Evolutionary conservation across 2,797 vertebrate genomes (phyloP).

Genomic region (Ambastaia sidthimunki): DNA sequence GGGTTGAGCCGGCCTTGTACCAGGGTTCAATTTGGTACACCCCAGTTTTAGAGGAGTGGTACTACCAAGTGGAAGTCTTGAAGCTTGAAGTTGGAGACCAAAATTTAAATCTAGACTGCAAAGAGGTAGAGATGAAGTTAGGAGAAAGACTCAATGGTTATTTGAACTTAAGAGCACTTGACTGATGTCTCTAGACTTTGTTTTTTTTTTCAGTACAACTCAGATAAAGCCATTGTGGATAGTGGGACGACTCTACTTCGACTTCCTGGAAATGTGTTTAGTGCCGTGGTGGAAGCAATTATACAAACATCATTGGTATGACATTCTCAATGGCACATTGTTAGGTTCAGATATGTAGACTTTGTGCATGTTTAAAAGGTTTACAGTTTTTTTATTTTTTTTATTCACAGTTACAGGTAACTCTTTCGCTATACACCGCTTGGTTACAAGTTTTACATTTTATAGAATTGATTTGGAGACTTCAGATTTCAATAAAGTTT

Average conservation of each 20-base stretch:
- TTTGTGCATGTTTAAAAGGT: background rate
- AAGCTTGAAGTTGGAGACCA: slow-evolving; percentile 92
- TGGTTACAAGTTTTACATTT: too few species aligned
- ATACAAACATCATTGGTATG: slow-evolving; percentile 86
- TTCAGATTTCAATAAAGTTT: too few species aligned
- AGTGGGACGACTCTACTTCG: slow-evolving; percentile 95
- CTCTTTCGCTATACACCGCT: too few species aligned
- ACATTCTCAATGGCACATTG: background rate
- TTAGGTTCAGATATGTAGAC: background rate
- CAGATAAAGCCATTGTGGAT: slow-evolving; percentile 97
- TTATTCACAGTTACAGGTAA: too few species aligned
- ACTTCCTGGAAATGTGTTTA: slow-evolving; percentile 92
- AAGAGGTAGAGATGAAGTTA: slow-evolving; percentile 80
- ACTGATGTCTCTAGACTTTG: slow-evolving; percentile 30
- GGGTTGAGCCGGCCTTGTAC: slow-evolving; percentile 86
- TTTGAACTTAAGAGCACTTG: slow-evolving; percentile 44
- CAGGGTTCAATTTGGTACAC: slow-evolving; percentile 93
- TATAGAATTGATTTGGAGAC: too few species aligned
- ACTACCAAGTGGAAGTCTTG: slow-evolving; percentile 96
- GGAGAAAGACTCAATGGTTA: background rate
- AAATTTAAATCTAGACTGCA: slow-evolving; percentile 91
- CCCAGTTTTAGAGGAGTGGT: slow-evolving; percentile 92
- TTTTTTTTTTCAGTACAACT: slow-evolving; percentile 84
- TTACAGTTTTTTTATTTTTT: too few species aligned
- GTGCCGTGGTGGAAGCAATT: slow-evolving; percentile 88